Percentiles rank a stretch among this genome's conserved stretches.
Conservation (phyloP, 2,797 vertebrate species). For the Propithecus deckenii region DNA sequence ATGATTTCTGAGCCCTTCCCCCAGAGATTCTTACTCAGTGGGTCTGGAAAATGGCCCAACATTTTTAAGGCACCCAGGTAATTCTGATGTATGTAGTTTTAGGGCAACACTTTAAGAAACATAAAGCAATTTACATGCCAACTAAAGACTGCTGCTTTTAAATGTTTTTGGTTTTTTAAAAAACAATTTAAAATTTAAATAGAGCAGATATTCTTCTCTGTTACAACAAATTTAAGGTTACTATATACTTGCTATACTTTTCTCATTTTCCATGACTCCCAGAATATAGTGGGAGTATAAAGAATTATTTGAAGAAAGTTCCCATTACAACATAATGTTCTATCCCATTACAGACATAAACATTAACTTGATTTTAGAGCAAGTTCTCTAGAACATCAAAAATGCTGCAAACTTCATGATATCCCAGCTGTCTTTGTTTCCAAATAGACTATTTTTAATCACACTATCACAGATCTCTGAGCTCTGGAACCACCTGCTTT, state of each 20-base stretch:
- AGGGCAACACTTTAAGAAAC: not conserved
- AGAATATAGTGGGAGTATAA: not conserved
- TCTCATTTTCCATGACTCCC: not conserved
- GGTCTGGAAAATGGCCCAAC: not conserved
- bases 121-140: not conserved
- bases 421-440: not conserved
- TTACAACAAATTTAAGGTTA: conserved; percentile 32
- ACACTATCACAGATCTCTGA: not conserved
- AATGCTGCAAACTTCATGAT: not conserved
- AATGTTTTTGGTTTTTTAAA: not conserved
- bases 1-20: not conserved
- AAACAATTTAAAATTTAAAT: not conserved
- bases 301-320: conserved; percentile 25
- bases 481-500: not conserved
- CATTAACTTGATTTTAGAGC: not conserved
- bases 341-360: not conserved
- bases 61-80: not conserved
- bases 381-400: not conserved
- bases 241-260: not conserved
- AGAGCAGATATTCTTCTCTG: not conserved
- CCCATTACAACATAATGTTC: not conserved
- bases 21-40: not conserved
- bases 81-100: not conserved
- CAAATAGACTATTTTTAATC: not conserved
- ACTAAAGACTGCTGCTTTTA: not conserved